Evolutionary conservation across 2,797 vertebrate species (phyloP).

Genomic region (Neomorphus geoffroyi): DNA sequence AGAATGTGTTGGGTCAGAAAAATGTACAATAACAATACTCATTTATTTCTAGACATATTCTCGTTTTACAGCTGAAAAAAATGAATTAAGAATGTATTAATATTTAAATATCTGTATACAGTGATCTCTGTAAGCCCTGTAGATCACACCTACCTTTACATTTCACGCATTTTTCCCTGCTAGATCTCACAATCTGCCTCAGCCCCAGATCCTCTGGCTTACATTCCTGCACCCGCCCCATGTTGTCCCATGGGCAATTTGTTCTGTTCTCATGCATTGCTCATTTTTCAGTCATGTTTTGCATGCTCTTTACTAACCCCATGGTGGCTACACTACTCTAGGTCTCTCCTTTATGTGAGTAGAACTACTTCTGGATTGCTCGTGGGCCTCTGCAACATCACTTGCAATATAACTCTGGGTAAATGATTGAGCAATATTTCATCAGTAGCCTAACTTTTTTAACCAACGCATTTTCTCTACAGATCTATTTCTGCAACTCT

Average conservation of each 20-base stretch:
- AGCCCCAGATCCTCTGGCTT: not conserved
- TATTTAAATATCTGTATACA: not conserved
- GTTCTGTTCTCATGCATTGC: not conserved
- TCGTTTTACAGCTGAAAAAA: not conserved
- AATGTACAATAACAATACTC: not conserved
- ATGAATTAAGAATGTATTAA: not conserved
- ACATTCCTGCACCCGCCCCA: not conserved
- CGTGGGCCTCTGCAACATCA: not conserved
- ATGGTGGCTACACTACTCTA: not conserved
- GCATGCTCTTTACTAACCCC: slow-evolving; percentile 11
- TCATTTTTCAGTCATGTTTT: not conserved
- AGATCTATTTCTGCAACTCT: not conserved
- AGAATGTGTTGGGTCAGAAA: not conserved
- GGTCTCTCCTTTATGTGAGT: not conserved
- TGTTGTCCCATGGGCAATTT: not conserved
- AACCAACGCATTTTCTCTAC: not conserved
- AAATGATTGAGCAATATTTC: not conserved
- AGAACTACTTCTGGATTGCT: not conserved
- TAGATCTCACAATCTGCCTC: not conserved
- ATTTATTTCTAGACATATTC: not conserved
- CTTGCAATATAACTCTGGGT: not conserved
- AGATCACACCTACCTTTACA: not conserved
- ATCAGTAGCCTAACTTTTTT: not conserved
- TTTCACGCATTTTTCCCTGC: not conserved
- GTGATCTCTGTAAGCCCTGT: not conserved